phyloP scores from a whole-genome alignment of 1,140 invertebrate species.

The Zaprionus ornatus region DNA sequence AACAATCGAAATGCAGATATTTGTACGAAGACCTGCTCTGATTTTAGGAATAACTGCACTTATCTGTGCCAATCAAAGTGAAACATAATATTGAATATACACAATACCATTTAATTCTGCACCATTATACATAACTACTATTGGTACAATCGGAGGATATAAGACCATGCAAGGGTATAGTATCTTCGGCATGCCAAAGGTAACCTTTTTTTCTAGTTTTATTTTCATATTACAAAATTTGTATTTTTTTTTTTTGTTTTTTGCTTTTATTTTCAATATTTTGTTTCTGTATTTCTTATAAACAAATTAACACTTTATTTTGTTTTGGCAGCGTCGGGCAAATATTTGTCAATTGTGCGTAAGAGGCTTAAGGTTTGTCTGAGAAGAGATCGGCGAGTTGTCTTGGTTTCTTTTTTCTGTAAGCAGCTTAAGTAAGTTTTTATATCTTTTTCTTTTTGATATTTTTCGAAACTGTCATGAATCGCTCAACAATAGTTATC shows the following conservation, averaged over 20 bases:
- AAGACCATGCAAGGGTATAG: too few relatives aligned
- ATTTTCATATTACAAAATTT: slow-evolving; percentile 38
- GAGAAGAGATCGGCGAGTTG: slow-evolving; percentile 19
- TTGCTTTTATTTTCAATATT: slow-evolving; percentile 30
- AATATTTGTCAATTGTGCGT: slow-evolving; percentile 46
- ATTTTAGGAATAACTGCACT: too few relatives aligned
- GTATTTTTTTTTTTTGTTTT: slow-evolving; percentile 33
- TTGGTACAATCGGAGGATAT: too few relatives aligned
- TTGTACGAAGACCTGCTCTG: too few relatives aligned
- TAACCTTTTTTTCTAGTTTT: slow-evolving; percentile 32
- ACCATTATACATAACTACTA: too few relatives aligned
- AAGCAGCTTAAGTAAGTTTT: slow-evolving; percentile 43
- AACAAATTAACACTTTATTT: slow-evolving; percentile 79
- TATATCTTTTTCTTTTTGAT: slow-evolving; percentile 11
- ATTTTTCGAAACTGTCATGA: neutral
- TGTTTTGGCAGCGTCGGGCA: slow-evolving; percentile 19
- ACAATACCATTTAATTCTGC: too few relatives aligned
- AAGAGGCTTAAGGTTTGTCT: slow-evolving; percentile 35
- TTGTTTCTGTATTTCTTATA: slow-evolving; percentile 30
- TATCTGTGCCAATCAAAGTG: too few relatives aligned
- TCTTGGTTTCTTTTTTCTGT: slow-evolving; percentile 11
- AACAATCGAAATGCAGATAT: too few relatives aligned
- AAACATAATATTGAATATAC: too few relatives aligned
- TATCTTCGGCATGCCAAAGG: too few relatives aligned
- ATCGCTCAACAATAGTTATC: slow-evolving; percentile 57